Evolutionary conservation across 1,140 invertebrate species (phyloP).

Genomic region (Rhagoletis zephyria): DNA sequence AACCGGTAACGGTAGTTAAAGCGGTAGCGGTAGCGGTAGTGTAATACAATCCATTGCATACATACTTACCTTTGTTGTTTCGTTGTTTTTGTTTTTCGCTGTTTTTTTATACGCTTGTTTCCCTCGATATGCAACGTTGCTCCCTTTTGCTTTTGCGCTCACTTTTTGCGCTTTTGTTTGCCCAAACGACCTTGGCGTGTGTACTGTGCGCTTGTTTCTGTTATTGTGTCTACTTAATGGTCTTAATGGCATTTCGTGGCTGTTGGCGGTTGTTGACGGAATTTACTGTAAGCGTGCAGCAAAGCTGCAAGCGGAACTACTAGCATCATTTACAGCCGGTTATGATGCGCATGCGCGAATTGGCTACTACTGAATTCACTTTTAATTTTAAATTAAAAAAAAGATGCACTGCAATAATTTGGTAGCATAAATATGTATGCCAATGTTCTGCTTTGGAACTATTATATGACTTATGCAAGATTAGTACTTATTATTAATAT

Average conservation of each 20-base stretch:
- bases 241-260: too few relatives aligned
- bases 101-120: too few relatives aligned
- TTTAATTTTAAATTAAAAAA: too few relatives aligned
- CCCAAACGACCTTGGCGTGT: constrained; percentile 23
- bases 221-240: too few relatives aligned
- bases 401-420: too few relatives aligned
- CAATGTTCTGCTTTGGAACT: too few relatives aligned
- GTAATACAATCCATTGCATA: constrained; percentile 3
- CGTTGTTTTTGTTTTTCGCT: neutral
- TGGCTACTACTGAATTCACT: neutral
- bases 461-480: too few relatives aligned
- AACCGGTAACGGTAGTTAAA: constrained; percentile 42
- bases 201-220: neutral
- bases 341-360: neutral
- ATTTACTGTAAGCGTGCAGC: neutral
- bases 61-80: neutral
- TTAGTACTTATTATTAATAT: too few relatives aligned
- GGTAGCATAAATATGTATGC: too few relatives aligned
- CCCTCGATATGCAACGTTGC: too few relatives aligned
- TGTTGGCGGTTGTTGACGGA: neutral
- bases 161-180: neutral
- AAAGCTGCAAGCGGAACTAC: neutral
- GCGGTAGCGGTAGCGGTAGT: constrained; percentile 23
- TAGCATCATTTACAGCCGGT: constrained; percentile 13
- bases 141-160: constrained; percentile 2